Percentiles rank a stretch among this genome's conserved stretches.
Conservation (phyloP, 2,888 invertebrate genomes). For the Macaria notata region DNA sequence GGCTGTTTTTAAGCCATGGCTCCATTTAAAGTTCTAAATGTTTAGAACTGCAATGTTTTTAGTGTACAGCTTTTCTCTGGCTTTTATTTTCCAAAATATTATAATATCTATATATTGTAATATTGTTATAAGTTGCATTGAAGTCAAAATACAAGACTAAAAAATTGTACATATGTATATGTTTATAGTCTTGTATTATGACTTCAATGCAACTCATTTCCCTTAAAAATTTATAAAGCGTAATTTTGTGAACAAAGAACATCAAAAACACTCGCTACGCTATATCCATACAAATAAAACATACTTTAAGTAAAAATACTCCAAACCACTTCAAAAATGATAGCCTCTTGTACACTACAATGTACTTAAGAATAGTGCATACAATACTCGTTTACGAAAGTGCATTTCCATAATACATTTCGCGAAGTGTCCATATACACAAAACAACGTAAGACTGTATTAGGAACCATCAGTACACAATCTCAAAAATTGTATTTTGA, state of each 20-base stretch:
- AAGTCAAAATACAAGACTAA: no score
- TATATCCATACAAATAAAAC: no score
- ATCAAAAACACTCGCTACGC: no score
- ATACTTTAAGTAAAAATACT: background rate
- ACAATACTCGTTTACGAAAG: constrained; percentile 24
- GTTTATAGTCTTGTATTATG: no score
- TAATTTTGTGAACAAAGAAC: no score
- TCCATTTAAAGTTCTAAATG: constrained; percentile 1
- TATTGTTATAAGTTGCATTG: no score
- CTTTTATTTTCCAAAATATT: background rate
- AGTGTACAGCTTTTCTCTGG: background rate
- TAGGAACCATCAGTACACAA: constrained; percentile 10
- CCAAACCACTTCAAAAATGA: constrained; percentile 8
- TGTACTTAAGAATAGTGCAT: constrained; percentile 20
- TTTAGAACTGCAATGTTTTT: no score
- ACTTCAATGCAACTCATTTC: no score
- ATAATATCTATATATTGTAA: no score
- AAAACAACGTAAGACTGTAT: constrained; percentile 4
- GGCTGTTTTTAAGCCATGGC: background rate
- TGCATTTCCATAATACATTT: constrained; percentile 27
- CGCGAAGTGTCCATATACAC: constrained; percentile 19
- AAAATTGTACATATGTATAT: no score
- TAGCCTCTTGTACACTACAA: constrained; percentile 13
- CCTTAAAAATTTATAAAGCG: no score
- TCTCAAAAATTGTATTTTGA: background rate